Evolutionary conservation across 1,140 invertebrate genomes (phyloP), one percentile per base, ranked within the genome.

Genomic region (Coelopa frigida): DNA sequence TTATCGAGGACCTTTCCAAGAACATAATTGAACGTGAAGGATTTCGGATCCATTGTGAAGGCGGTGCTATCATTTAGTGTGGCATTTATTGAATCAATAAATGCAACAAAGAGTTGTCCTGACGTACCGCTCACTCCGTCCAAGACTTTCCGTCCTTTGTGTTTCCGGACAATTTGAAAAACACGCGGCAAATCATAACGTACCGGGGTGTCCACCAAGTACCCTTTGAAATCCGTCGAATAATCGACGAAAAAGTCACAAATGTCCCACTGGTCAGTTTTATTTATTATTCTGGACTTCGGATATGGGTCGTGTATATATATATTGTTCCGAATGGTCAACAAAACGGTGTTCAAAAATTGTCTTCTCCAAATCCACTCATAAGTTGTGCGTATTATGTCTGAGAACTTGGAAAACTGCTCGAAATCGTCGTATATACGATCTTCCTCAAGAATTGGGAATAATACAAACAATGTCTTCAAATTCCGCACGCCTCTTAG

Each of bases 231-330:
- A 38, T 66, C 32, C n/a, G 33, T 35, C 4, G 26, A 8, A 12
- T 49, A 44, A 8, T 49, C 33, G 1, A 44, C 15, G 22, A 60
- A 62, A 15, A 66, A 54, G n/a, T 65, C 53, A 3, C 27, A 20
- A 0, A 37, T 35, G 0, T 6, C 12, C 62, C 62, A 66, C 0
- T 31, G 18, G 0, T 39, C 47, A 0, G 62, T 65, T 6, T 37
- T 57, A 15, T 66, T 66, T 0, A 55, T 10, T 6, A 66, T 11
- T 5, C 29, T 35, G 2, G 26, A 39, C 2, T 36, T 55, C 5
- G 62, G 62, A 49, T 66, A 66, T 4, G 62, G 59, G 12, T 56
- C 43, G n/a, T 53, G 44, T 4, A 54, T 44, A 5, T 54, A 66
- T 0, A 66, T 38, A 46, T 56, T 54, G 11, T 62, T 36, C 3